Conservation (phyloP, 2,113 vertebrate species). For the Entelurus aequoreus region DNA sequence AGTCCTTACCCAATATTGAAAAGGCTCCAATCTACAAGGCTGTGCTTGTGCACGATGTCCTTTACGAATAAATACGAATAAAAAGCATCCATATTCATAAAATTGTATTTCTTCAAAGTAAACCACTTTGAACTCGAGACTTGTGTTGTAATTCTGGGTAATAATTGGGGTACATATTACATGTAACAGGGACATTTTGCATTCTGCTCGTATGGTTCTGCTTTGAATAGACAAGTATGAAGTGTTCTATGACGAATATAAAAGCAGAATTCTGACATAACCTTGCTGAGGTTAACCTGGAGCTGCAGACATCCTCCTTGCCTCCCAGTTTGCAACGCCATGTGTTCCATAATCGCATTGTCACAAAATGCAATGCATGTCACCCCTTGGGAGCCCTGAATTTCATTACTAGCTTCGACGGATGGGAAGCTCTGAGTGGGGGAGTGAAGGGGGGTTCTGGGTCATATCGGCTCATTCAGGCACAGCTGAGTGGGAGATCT, state of each 20-base stretch:
- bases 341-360: slow-evolving; percentile 28
- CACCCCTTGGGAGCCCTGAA: slow-evolving; percentile 41
- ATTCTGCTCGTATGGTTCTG: too few species aligned
- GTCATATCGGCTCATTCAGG: slow-evolving; percentile 25
- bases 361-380: slow-evolving; percentile 34
- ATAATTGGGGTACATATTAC: too few species aligned
- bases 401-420: slow-evolving; percentile 48
- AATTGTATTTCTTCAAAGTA: too few species aligned
- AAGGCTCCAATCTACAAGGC: slow-evolving; percentile 28
- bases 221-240: too few species aligned
- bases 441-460: neutral
- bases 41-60: slow-evolving; percentile 2
- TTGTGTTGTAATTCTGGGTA: too few species aligned
- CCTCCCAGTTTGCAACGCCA: slow-evolving; percentile 1
- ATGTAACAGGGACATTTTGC: too few species aligned
- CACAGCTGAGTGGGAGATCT: slow-evolving; percentile 38
- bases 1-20: slow-evolving; percentile 27
- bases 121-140: too few species aligned
- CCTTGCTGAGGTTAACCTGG: neutral
- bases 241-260: too few species aligned
- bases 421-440: slow-evolving; percentile 2
- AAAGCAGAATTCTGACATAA: neutral
- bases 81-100: too few species aligned
- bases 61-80: too few species aligned
- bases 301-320: neutral